Evolutionary conservation across 2,797 vertebrate genomes (phyloP), one percentile per base, ranked within the genome.

Genomic region (Etheostoma nigrum): DNA sequence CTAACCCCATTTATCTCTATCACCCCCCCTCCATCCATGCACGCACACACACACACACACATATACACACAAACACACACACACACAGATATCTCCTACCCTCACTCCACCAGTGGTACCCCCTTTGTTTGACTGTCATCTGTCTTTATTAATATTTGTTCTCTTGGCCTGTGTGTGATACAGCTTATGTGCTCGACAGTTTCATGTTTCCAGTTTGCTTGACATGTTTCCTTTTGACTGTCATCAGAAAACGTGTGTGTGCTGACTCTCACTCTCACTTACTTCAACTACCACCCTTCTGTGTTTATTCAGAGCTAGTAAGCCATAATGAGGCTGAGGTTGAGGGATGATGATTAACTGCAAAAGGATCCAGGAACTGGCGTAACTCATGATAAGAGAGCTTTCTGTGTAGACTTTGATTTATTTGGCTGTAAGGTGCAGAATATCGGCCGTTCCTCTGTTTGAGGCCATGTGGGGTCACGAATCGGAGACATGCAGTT

Each of bases 1-100:
- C 89, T 89, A 89, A 90, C 84, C 89, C 87, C 89, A 91, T 93
- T 91, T 86, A 89, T 93, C 93, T 93, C 90, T 60, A 91, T 91
- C 88, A 83, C 70, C 68, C 53, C 78, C 63, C 51, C 52, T n/a
- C 48, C 48, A 27, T 30, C 30, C 30, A 30, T 6, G 30, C 61
- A 19, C 58, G 59, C 2, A 60, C 53, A 44, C 30, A 52, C 70
- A 70, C 65, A 54, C 49, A 61, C 59, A 25, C 70, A 70, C 65
- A 54, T 45, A 61, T 54, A 25, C 30, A 40, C 21, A 11, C 52
- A 21, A 63, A 23, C 74, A 67, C 54, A 66, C 61, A 47, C 57
- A 57, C 76, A 58, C 54, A 30, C 33, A 49, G 47, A 40, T 55
- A 63, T 49, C 2, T 47, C 21, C 47, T 51, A n/a, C 19, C 51